Evolutionary conservation across 2,888 invertebrate species (phyloP).

Genomic region (Prenolepis imparis): DNA sequence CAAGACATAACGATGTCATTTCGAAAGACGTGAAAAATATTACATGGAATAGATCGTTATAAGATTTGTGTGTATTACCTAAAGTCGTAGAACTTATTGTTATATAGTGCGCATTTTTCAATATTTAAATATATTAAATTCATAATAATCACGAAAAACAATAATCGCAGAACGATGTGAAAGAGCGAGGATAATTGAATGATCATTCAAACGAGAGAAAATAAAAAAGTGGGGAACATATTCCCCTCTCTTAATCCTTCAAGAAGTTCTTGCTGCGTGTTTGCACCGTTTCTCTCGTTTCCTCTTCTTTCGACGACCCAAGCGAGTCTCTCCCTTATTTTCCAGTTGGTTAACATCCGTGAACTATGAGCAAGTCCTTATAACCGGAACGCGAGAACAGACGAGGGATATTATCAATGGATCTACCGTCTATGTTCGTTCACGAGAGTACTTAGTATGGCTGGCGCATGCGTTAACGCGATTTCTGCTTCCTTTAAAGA

Average conservation of each 20-base stretch:
- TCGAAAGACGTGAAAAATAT: background rate
- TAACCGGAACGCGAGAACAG: slow-evolving; percentile 74
- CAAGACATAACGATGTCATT: background rate
- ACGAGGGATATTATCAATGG: slow-evolving; percentile 77
- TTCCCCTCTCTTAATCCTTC: background rate
- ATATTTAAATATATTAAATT: no score
- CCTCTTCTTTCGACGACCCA: slow-evolving; percentile 60
- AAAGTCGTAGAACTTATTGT: background rate
- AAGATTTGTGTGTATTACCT: background rate
- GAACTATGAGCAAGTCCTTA: slow-evolving; percentile 74
- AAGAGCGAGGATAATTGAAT: slow-evolving; percentile 14
- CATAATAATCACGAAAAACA: slow-evolving; percentile 12
- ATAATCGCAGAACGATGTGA: slow-evolving; percentile 6
- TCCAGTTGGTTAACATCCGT: slow-evolving; percentile 78
- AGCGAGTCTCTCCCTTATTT: slow-evolving; percentile 71
- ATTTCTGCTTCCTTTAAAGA: slow-evolving; percentile 64
- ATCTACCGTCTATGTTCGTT: slow-evolving; percentile 72
- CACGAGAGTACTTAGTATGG: slow-evolving; percentile 59
- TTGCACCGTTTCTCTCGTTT: slow-evolving; percentile 56
- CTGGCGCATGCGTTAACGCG: slow-evolving; percentile 62
- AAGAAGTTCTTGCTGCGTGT: slow-evolving; percentile 49
- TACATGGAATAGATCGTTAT: background rate
- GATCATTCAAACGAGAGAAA: background rate
- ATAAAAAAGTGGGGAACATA: background rate
- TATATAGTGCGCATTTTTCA: background rate